Conservation (phyloP, 2,888 invertebrate species). For the Galerucella pusilla region DNA sequence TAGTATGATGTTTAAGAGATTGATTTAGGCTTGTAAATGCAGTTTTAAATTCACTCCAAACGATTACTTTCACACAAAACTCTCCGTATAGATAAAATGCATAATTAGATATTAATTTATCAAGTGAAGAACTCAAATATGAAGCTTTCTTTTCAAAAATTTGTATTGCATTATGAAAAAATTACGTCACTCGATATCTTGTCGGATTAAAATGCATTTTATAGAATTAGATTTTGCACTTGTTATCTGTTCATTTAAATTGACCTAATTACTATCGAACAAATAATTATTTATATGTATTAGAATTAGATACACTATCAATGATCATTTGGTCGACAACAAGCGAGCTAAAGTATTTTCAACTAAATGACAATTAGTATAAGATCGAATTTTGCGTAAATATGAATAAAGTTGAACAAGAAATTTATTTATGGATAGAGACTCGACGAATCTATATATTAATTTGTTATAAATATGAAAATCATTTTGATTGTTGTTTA, state of each 20-base stretch:
- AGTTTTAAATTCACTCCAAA: too few species aligned
- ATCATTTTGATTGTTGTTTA: constrained; percentile 61
- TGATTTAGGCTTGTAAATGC: too few species aligned
- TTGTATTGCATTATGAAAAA: constrained; percentile 16
- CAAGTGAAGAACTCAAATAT: background rate
- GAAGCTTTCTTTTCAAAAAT: background rate
- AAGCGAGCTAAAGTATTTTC: constrained; percentile 46
- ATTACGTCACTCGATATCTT: constrained; percentile 40
- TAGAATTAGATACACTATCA: constrained; percentile 48
- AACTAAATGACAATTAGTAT: constrained; percentile 53
- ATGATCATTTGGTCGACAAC: constrained; percentile 50
- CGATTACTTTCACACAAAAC: too few species aligned
- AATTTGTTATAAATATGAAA: constrained; percentile 64
- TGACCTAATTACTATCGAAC: constrained; percentile 63
- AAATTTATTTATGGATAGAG: constrained; percentile 54
- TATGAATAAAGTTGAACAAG: constrained; percentile 59
- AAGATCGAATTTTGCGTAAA: constrained; percentile 62
- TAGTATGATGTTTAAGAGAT: too few species aligned
- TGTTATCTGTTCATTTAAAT: constrained; percentile 60
- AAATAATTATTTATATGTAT: constrained; percentile 53
- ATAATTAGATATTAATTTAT: background rate
- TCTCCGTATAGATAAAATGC: too few species aligned
- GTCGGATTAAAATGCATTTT: constrained; percentile 47
- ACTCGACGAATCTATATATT: constrained; percentile 55
- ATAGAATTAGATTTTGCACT: constrained; percentile 55